Base-by-base conservation (phyloP, 2,888 invertebrate genomes). In the Terebella lapidaria region DNA sequence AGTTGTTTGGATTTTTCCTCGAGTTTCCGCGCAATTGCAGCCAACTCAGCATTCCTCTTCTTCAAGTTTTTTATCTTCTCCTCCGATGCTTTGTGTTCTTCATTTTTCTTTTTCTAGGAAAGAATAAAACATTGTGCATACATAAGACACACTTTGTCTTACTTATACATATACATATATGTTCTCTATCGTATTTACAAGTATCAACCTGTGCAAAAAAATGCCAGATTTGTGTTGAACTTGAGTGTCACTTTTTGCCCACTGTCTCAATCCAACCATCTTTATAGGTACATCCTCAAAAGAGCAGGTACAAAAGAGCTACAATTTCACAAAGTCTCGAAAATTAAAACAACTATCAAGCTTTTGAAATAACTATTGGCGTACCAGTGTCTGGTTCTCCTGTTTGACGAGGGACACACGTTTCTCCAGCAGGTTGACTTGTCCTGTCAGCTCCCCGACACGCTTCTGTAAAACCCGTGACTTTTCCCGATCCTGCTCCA, bases 11-110 rank as follows among this genome's bases (percentile, higher is more conserved):
- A 76, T 61, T 80, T 80, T 60, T 81, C 80, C 62, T 82, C 81
- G 57, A 81, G 71, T 52, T 80, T 70, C 54, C 79, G 64, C 18
- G 81, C 81, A 62, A 80, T 79, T 66, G 76, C 72, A 35, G 80
- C 78, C 54, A 82, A 73, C 56, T 82, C 82, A 0, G 78, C 76
- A 71, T 81, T 82, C 42, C 80, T 70, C 66, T 76, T 80, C 67
- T 79, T 80, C 54, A 81, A 68, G 10, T 74, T 72, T 68, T 78
- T 78, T 54, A 81, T 73, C 69, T 81, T 80, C 60, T 81, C 77
- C 64, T 81, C 78, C 61, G 76, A 63, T n/a, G 73, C 72, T 56
- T 73, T 74, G 65, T 74, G 71, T 49, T 78, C 77, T 63, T 75
- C 76, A 53, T 71, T 69, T 61, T 74, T 75, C 65, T 74, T 71